These are phyloP conservation scores for Drosophila equinoxialis DNA, from an alignment of 1,140 invertebrate species.

Conservation along the genomic window DNA sequence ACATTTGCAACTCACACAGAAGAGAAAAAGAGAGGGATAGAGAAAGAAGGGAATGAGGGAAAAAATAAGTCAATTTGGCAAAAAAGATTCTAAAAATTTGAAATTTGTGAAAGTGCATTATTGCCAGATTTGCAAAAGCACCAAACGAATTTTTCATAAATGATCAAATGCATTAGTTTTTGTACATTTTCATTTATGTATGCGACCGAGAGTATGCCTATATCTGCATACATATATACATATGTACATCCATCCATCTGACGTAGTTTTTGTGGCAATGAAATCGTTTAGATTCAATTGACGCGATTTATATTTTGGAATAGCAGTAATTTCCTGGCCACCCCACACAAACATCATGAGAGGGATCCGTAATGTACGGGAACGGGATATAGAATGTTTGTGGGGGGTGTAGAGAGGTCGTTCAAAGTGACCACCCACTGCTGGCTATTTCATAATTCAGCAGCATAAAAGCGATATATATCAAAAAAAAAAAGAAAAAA, in stretches of 20 bases:
- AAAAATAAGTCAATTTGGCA: not conserved
- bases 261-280: constrained; percentile 70
- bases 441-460: constrained; percentile 71
- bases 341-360: constrained; percentile 35
- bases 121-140: not conserved
- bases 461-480: constrained; percentile 38
- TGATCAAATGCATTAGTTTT: not conserved
- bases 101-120: constrained; percentile 5
- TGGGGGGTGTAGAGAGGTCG: not conserved
- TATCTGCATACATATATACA: not conserved
- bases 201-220: not conserved
- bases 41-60: constrained; percentile 4
- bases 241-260: constrained; percentile 28
- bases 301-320: constrained; percentile 77
- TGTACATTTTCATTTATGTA: not conserved
- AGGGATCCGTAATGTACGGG: not conserved
- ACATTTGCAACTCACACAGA: constrained; percentile 35
- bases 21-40: not conserved
- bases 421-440: constrained; percentile 43
- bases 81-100: not conserved
- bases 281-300: constrained; percentile 80
- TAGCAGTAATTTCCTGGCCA: constrained; percentile 77
- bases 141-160: not conserved
- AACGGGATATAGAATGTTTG: not conserved
- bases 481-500: constrained; percentile 32